Evolutionary conservation across 2,888 invertebrate genomes (phyloP).

Genomic region (Cyaniris semiargus): DNA sequence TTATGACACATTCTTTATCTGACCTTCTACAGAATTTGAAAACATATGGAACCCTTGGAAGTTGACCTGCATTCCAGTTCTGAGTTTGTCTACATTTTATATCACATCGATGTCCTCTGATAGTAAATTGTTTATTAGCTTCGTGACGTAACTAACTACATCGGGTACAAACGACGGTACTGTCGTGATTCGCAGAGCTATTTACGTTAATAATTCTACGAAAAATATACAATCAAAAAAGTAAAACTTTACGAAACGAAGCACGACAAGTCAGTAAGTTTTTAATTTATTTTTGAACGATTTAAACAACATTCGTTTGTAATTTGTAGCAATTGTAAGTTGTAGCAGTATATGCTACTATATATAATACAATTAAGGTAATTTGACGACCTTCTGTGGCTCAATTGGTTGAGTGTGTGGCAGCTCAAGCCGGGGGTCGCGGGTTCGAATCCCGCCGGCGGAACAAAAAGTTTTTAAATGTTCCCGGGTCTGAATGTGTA

Average conservation of each 20-base stretch:
- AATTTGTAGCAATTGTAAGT: no score
- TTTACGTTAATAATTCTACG: constrained; percentile 17
- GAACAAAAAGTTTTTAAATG: no score
- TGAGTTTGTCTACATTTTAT: constrained; percentile 2
- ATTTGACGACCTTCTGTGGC: no score
- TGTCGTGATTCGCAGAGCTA: constrained; percentile 20
- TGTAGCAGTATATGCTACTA: no score
- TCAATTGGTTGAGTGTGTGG: no score
- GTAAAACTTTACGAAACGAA: not conserved
- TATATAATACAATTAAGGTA: no score
- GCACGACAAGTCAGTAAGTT: not conserved
- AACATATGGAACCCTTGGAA: not conserved
- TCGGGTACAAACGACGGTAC: constrained; percentile 27
- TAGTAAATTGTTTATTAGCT: constrained; percentile 41
- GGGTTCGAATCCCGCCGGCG: no score
- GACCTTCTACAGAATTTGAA: no score
- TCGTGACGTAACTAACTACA: constrained; percentile 40
- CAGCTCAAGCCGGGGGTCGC: no score
- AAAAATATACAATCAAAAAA: not conserved
- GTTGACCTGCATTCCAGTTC: not conserved
- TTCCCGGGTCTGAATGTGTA: no score
- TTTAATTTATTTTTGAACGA: no score
- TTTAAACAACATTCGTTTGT: no score
- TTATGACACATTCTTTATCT: not conserved
- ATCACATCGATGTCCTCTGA: constrained; percentile 14